Evolutionary conservation across 2,113 vertebrate species (phyloP).

Genomic region (Trinectes maculatus): DNA sequence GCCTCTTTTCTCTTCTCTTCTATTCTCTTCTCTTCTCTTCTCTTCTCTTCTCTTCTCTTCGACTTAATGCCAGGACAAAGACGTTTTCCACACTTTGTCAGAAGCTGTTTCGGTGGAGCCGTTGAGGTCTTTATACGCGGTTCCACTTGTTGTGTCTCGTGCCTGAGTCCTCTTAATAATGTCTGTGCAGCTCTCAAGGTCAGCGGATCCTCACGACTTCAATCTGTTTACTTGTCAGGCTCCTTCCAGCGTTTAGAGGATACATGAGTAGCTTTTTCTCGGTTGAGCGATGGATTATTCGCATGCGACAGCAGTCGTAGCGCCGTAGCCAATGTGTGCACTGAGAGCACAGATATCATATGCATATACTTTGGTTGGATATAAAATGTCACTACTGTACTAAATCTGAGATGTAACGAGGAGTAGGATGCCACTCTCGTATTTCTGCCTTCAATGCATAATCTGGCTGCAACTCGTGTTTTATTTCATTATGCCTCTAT

Average conservation of each 20-base stretch:
- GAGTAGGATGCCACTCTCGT: neutral
- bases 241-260: slow-evolving; percentile 13
- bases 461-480: neutral
- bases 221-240: slow-evolving; percentile 44
- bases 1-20: slow-evolving; percentile 9
- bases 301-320: slow-evolving; percentile 5
- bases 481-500: neutral
- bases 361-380: neutral
- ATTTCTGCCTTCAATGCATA: neutral
- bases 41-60: slow-evolving; percentile 54
- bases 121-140: slow-evolving; percentile 63
- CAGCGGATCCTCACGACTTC: slow-evolving; percentile 30
- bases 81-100: slow-evolving; percentile 73
- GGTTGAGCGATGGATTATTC: slow-evolving; percentile 39
- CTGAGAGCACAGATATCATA: neutral
- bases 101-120: slow-evolving; percentile 60
- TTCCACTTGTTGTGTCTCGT: slow-evolving; percentile 59
- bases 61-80: slow-evolving; percentile 71
- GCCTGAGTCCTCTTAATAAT: slow-evolving; percentile 39
- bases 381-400: neutral
- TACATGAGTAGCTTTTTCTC: slow-evolving; percentile 7
- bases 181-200: slow-evolving; percentile 46
- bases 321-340: neutral
- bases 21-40: slow-evolving; percentile 25
- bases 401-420: neutral